Base-by-base conservation (phyloP, 2,888 invertebrate species). In the Blomia tropicalis region DNA sequence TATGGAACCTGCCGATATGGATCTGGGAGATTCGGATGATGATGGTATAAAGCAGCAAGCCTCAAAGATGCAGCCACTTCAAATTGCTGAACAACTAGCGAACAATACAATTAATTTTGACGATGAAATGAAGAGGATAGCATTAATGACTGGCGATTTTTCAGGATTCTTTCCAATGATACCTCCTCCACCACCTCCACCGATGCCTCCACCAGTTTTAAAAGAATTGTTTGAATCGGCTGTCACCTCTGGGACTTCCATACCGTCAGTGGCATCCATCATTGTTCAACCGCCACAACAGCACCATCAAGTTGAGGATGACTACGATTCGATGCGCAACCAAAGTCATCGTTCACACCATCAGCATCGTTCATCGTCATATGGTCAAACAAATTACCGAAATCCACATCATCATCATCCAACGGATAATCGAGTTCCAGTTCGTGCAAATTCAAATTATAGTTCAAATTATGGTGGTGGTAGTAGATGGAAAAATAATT, bases 1-100 rank as follows among this genome's bases (percentile, higher is more conserved):
- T n/a, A 65, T 64, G 43, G 66, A 67, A 43, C 64, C 64, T 7
- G 62, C 67, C 4, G 66, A 66, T 29, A 66, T 67, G 66, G 67
- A 66, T 47, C 32, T 66, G n/a, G 66, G 65, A 5, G 62, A 64
- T 58, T 63, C 65, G 4, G 47, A 63, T n/a, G 66, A 65, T 11
- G 65, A 64, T 43, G 64, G 62, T 1, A 2, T 19, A 14, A 36
- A 2, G 27, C 30, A 56, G 11, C 14, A 31, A 36, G 14, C 58
- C 19, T n/a, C n/a, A n/a, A n/a, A 11, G 7, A 11, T 44, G 2
- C n/a, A 29, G 14, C 31, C n/a, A 14, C 19, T 31, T 23, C 44
- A 11, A 1, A 27, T 31, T 23, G 30, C 44, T 23, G 41, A 36
- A 23, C 27, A 43, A 36, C 36, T 43, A 41, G 25, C 41, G 5